Evolutionary conservation across 92 coral and sea anemone species (phyloP).

Genomic region (Virgularia gustaviana): DNA sequence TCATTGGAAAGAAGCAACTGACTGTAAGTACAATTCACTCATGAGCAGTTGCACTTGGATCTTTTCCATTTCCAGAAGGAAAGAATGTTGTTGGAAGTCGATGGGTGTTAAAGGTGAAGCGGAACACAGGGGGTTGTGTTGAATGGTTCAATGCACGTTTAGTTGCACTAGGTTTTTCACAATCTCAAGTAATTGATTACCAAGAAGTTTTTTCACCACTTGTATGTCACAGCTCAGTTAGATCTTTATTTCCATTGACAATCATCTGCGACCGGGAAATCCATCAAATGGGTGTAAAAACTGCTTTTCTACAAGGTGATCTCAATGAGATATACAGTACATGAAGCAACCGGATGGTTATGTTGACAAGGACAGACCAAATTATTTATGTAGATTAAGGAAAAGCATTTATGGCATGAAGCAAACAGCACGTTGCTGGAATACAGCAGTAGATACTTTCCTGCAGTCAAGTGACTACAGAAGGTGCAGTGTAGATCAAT

Average conservation of each 20-base stretch:
- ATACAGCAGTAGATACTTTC: background rate
- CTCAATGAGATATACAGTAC: background rate
- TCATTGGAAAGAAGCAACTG: conserved; percentile 4
- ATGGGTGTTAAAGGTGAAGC: no score
- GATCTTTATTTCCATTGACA: background rate
- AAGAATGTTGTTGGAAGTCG: no score
- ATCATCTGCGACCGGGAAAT: background rate
- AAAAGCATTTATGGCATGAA: no score
- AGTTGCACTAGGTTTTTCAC: background rate
- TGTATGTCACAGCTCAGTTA: background rate
- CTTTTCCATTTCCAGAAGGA: no score
- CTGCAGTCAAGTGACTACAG: conserved; percentile 16
- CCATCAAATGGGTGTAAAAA: background rate
- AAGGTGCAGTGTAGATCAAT: background rate
- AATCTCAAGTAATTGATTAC: background rate
- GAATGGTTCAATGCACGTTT: background rate
- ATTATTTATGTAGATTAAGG: background rate
- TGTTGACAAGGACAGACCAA: background rate
- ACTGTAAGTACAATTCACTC: conserved; percentile 6
- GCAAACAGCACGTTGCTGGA: conserved; percentile 3
- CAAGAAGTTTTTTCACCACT: background rate
- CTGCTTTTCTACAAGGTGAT: background rate
- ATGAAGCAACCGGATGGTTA: background rate
- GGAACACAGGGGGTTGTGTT: background rate
- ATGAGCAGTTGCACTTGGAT: conserved; percentile 2